These are phyloP conservation scores for Apodemia duryi DNA, from an alignment of 2,888 invertebrate species.

Conservation along the genomic window DNA sequence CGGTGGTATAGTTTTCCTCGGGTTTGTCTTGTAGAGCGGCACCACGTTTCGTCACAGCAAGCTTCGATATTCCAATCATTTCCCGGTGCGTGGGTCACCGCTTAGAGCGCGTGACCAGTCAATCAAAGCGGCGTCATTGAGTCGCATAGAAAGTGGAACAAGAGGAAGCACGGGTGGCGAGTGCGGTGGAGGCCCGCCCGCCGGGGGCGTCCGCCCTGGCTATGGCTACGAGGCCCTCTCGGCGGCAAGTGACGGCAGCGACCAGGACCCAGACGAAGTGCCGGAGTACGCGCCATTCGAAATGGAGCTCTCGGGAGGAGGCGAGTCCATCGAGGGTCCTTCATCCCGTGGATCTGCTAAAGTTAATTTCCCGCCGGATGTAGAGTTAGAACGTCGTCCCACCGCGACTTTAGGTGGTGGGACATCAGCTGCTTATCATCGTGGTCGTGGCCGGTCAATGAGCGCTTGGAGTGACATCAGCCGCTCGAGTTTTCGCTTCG, in stretches of 20 bases:
- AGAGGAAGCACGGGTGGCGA: conserved; percentile 60
- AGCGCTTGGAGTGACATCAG: conserved; percentile 94
- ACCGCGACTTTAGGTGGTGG: conserved; percentile 54
- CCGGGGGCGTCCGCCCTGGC: conserved; percentile 66
- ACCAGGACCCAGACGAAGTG: conserved; percentile 61
- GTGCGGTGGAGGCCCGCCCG: conserved; percentile 48
- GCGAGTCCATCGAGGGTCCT: conserved; percentile 61
- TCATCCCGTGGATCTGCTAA: conserved; percentile 77
- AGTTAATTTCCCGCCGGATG: conserved; percentile 82
- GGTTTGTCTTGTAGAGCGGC: conserved; percentile 32
- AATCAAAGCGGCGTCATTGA: conserved; percentile 67
- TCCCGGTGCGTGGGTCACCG: conserved; percentile 57
- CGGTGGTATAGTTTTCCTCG: not conserved
- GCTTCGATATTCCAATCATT: conserved; percentile 68
- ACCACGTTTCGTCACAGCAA: conserved; percentile 76
- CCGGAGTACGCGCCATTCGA: conserved; percentile 67
- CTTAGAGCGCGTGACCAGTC: conserved; percentile 52
- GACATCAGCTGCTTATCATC: conserved; percentile 63
- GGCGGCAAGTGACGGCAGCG: conserved; percentile 71
- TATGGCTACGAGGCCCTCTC: conserved; percentile 75
- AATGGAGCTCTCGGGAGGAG: conserved; percentile 60
- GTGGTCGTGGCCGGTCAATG: conserved; percentile 85
- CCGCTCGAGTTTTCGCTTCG: conserved; percentile 88
- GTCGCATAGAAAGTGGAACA: conserved; percentile 58
- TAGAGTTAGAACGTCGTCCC: conserved; percentile 71